phyloP scores from a whole-genome alignment of 2,888 invertebrate species.

The Athripsodes cinereus region DNA sequence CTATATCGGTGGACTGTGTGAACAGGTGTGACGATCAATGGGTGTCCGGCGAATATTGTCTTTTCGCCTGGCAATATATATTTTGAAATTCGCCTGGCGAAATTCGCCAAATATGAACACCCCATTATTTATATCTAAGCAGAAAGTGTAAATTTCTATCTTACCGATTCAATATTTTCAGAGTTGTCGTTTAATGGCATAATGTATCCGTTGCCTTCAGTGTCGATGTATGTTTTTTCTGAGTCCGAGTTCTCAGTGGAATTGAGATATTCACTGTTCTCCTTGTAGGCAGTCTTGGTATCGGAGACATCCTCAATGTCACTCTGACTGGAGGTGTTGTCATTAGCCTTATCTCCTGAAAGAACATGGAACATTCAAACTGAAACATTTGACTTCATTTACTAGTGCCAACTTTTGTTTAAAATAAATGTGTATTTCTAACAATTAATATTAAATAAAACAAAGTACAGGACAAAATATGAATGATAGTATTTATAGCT shows the following conservation, averaged over 20 bases:
- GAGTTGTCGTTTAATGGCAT: not conserved
- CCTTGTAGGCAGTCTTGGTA: slow-evolving; percentile 9
- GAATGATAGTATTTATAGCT: not conserved
- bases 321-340: slow-evolving; percentile 8
- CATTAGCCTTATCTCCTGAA: slow-evolving; percentile 19
- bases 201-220: not conserved
- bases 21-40: too few species aligned
- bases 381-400: too few species aligned
- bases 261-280: slow-evolving; percentile 12
- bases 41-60: too few species aligned
- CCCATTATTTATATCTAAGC: too few species aligned
- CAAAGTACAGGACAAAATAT: not conserved
- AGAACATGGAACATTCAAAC: too few species aligned
- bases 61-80: too few species aligned
- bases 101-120: too few species aligned
- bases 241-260: slow-evolving; percentile 11
- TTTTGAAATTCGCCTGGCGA: too few species aligned
- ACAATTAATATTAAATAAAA: too few species aligned
- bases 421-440: too few species aligned
- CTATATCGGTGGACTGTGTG: too few species aligned
- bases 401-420: too few species aligned
- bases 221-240: not conserved
- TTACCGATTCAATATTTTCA: not conserved
- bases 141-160: not conserved
- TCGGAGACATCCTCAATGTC: not conserved